phyloP scores from a whole-genome alignment of 2,888 invertebrate species.

The Tethea ocularis region DNA sequence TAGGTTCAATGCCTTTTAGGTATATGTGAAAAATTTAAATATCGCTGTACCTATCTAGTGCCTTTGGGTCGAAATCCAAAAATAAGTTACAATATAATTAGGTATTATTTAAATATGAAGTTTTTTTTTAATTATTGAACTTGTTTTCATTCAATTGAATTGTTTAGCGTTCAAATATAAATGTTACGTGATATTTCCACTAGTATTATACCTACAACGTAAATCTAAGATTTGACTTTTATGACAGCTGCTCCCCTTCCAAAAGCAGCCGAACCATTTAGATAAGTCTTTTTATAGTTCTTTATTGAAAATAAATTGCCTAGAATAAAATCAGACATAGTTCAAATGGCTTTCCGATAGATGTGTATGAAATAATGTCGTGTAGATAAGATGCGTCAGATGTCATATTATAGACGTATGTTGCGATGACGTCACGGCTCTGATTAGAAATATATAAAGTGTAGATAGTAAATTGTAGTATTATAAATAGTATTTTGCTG shows the following conservation, averaged over 20 bases:
- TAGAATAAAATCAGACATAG: conserved; percentile 82
- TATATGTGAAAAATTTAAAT: no score
- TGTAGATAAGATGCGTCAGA: conserved; percentile 73
- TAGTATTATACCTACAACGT: conserved; percentile 66
- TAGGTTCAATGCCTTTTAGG: no score
- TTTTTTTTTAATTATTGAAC: no score
- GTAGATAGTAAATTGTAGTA: no score
- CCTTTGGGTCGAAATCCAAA: no score
- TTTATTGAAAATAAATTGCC: conserved; percentile 85
- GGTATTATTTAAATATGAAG: no score
- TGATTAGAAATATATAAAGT: conserved; percentile 26
- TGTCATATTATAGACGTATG: conserved; percentile 66
- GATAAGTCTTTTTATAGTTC: conserved; percentile 84
- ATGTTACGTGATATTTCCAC: conserved; percentile 41
- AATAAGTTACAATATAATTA: no score
- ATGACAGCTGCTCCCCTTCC: conserved; percentile 72
- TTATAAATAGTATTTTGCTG: neutral
- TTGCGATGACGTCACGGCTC: conserved; percentile 30
- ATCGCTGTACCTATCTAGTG: no score
- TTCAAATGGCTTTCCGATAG: conserved; percentile 82
- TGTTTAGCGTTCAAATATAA: no score
- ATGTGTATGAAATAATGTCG: conserved; percentile 81
- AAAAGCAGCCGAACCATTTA: conserved; percentile 76
- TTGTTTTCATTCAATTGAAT: no score
- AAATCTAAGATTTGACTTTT: conserved; percentile 76